Evolutionary conservation across 2,797 vertebrate genomes (phyloP).

Genomic region (Petrocephalus schoutedeni): DNA sequence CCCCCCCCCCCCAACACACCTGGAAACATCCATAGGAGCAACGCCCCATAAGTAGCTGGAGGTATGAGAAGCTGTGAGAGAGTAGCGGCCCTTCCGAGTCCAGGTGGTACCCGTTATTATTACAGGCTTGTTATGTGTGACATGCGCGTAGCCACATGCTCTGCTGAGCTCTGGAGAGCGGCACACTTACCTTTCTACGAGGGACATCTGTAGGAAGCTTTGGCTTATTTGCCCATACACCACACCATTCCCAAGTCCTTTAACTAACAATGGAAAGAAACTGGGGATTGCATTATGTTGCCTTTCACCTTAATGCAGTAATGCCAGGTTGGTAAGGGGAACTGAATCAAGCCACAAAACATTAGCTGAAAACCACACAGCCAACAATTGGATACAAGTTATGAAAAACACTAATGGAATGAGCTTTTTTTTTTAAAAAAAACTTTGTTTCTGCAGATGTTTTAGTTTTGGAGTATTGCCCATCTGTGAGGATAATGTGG

Average conservation of each 20-base stretch:
- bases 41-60: not conserved
- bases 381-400: not conserved
- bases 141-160: not conserved
- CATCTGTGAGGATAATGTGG: constrained; percentile 5
- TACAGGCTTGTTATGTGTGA: not conserved
- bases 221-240: not conserved
- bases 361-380: constrained; percentile 3
- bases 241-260: not conserved
- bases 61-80: not conserved
- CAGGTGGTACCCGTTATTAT: not conserved
- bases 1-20: no score
- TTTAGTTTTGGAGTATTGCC: not conserved
- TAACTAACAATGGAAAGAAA: not conserved
- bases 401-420: constrained; percentile 11
- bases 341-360: not conserved
- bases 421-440: not conserved
- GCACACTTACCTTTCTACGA: not conserved
- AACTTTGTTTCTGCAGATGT: not conserved
- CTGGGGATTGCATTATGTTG: not conserved
- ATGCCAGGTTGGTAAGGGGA: not conserved
- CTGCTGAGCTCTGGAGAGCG: not conserved
- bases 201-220: not conserved
- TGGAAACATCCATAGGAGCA: not conserved
- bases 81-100: not conserved
- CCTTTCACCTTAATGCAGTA: not conserved